phyloP scores from a whole-genome alignment of 2,113 vertebrate genomes.

The human (Homo sapiens) region GRCh38 chr2:237456501-237457000 shows the following conservation, averaged over 20 bases:
- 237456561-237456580: constrained; percentile 31
- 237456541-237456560: constrained; percentile 44
- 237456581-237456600: neutral
- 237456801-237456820: neutral
- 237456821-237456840: neutral
- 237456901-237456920: neutral
- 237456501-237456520: constrained; percentile 68
- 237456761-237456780: neutral
- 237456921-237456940: neutral
- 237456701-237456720: neutral
- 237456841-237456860: neutral
- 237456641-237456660: neutral
- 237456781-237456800: neutral
- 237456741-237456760: neutral
- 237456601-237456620: neutral
- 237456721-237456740: neutral
- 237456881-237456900: neutral
- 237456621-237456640: neutral
- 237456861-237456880: neutral
- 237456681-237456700: neutral
- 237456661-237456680: neutral
- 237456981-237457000: neutral
- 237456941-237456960: rapidly evolving
- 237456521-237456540: constrained; percentile 15
- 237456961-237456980: neutral